These are phyloP conservation scores for Oncorhynchus gorbuscha DNA, from an alignment of 2,113 vertebrate genomes.

Conservation along the genomic window DNA sequence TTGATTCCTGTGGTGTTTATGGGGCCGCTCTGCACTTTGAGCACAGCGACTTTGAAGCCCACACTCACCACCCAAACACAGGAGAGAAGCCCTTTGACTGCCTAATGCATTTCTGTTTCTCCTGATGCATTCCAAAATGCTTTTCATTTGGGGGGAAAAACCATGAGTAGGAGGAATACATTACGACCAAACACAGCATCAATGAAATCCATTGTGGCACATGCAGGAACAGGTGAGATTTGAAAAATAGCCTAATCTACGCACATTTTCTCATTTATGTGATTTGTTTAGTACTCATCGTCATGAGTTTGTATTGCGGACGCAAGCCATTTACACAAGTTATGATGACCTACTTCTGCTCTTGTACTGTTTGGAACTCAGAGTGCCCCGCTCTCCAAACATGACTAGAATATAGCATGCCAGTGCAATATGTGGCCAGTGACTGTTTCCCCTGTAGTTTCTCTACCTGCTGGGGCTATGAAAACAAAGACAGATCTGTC, in stretches of 20 bases:
- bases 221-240: not conserved
- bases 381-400: not conserved
- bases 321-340: not conserved
- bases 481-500: constrained; percentile 3
- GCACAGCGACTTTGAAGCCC: constrained; percentile 7
- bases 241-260: not conserved
- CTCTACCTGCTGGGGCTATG: too few relatives aligned
- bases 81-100: constrained; percentile 1
- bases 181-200: constrained; percentile 6
- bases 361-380: not conserved
- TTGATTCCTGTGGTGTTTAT: constrained; percentile 23
- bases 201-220: not conserved
- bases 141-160: not conserved
- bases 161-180: constrained; percentile 2
- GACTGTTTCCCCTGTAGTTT: not conserved
- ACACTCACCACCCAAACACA: constrained; percentile 3
- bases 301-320: not conserved
- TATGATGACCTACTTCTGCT: not conserved
- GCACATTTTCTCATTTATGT: too few relatives aligned
- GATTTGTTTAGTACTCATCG: not conserved
- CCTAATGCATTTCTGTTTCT: constrained; percentile 4
- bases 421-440: not conserved
- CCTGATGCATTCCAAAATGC: not conserved
- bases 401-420: constrained; percentile 17
- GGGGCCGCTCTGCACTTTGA: not conserved